A percentile compares a stretch with the other conserved stretches of the same genome.
Conservation (phyloP, 30 jellyfish, hydroid and myxozoan species). For the Cassiopea andromeda region DNA sequence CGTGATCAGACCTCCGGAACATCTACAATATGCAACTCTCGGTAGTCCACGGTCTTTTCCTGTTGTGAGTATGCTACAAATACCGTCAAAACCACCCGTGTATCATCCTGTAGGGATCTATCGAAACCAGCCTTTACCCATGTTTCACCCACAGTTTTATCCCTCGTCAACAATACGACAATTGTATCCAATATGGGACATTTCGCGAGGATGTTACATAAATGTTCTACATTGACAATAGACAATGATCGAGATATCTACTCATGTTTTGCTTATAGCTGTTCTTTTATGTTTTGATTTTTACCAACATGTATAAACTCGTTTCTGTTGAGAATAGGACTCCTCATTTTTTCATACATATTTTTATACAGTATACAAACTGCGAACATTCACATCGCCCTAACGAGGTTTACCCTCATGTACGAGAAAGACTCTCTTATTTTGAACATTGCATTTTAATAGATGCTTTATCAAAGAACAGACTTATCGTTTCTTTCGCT, state of each 20-base stretch:
- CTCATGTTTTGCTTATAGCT: no score
- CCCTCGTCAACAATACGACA: slow-evolving; percentile 1
- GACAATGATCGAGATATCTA: no score
- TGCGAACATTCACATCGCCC: neutral
- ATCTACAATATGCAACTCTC: slow-evolving; percentile 3
- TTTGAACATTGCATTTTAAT: neutral
- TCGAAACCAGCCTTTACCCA: slow-evolving; percentile 7
- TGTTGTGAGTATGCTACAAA: slow-evolving; percentile 13
- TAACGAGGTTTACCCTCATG: neutral
- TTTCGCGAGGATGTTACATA: no score
- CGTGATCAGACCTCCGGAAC: slow-evolving; percentile 27
- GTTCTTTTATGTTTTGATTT: neutral
- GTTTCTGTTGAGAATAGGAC: slow-evolving; percentile 2
- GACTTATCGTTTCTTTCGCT: no score
- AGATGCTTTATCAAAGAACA: neutral
- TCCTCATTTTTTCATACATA: neutral
- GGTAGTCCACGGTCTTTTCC: slow-evolving; percentile 33
- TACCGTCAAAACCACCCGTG: slow-evolving; percentile 5
- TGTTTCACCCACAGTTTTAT: slow-evolving; percentile 4
- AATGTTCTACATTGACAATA: no score
- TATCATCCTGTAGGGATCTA: neutral
- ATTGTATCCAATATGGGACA: slow-evolving; percentile 19
- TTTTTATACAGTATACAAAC: no score
- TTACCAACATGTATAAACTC: neutral
- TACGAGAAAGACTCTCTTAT: neutral